Percentiles rank a stretch among this genome's conserved stretches.
These are phyloP conservation scores for Graphium colonna DNA, from an alignment of 2,888 invertebrate species.

Conservation along the genomic window DNA sequence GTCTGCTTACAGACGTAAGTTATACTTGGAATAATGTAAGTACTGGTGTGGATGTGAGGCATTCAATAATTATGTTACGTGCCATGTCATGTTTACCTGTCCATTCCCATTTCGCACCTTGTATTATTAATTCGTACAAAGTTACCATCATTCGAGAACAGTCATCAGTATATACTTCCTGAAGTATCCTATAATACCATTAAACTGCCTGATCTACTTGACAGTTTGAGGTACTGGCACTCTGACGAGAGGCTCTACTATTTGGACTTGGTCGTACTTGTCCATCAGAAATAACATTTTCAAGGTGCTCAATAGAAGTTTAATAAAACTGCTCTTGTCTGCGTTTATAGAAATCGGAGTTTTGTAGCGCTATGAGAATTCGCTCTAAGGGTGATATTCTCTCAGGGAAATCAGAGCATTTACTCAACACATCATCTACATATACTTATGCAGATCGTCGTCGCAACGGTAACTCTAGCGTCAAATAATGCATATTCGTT, in stretches of 20 bases:
- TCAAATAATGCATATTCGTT: too few relatives aligned
- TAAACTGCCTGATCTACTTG: constrained; percentile 33
- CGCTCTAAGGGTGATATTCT: background rate
- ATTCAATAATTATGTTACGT: constrained; percentile 22
- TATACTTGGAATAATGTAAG: constrained; percentile 28
- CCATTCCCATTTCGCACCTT: constrained; percentile 22
- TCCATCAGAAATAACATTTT: constrained; percentile 24
- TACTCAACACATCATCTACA: background rate
- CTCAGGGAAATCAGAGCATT: background rate
- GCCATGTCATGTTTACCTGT: constrained; percentile 29
- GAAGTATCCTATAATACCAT: constrained; percentile 29
- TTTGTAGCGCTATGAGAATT: background rate
- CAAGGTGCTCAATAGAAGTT: constrained; percentile 27
- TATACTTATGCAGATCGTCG: too few relatives aligned
- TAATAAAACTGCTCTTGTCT: constrained; percentile 31
- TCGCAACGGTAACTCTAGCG: too few relatives aligned
- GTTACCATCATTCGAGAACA: constrained; percentile 24
- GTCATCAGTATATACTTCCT: constrained; percentile 23
- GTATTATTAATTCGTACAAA: constrained; percentile 25
- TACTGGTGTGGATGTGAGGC: constrained; percentile 25
- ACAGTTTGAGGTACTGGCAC: constrained; percentile 25
- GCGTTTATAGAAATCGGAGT: constrained; percentile 18
- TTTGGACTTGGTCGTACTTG: constrained; percentile 35
- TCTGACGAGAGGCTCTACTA: constrained; percentile 34
- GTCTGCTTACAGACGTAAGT: too few relatives aligned